phyloP scores from a whole-genome alignment of 2,113 vertebrate species.

The human region GRCh38 chr20:24917001-24917500 shows the following conservation, averaged over 20 bases:
- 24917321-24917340: not conserved
- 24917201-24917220: not conserved
- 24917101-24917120: not conserved
- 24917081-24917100: not conserved
- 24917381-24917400: not conserved
- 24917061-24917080: not conserved
- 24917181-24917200: not conserved
- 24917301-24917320: not conserved
- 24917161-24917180: not conserved
- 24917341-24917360: not conserved
- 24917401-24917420: not conserved
- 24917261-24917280: not conserved
- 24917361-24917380: not conserved
- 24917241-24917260: not conserved
- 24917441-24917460: not conserved
- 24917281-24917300: not conserved
- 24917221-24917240: not conserved
- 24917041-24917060: not conserved
- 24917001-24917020: not conserved
- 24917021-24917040: not conserved
- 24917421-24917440: not conserved
- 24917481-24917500: not conserved
- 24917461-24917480: not conserved
- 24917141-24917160: not conserved
- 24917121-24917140: not conserved